A percentile compares a stretch with the other conserved stretches of the same genome.
Evolutionary conservation across 2,113 vertebrate species (phyloP).

Genomic region (Montifringilla adamsi): DNA sequence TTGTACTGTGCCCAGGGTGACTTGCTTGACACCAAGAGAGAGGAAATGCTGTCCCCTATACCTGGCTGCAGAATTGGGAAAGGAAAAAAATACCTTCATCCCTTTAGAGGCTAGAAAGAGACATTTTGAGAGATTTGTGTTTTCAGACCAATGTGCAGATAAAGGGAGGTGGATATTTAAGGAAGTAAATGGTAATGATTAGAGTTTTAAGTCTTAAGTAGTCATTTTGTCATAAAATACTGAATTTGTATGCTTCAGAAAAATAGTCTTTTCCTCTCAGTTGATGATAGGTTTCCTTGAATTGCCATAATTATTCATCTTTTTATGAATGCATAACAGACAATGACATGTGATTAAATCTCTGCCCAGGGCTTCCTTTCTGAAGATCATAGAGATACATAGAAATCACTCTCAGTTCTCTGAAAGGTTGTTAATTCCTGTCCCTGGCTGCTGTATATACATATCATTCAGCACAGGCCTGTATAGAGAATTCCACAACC

Average conservation of each 20-base stretch:
- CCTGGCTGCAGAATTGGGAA: not conserved
- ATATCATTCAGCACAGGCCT: not conserved
- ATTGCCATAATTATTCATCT: slow-evolving; percentile 64
- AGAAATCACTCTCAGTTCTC: not conserved
- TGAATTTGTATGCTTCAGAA: slow-evolving; percentile 57
- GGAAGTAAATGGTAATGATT: slow-evolving; percentile 73
- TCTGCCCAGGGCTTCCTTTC: slow-evolving; percentile 42
- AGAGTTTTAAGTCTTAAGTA: slow-evolving; percentile 62
- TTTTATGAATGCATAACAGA: slow-evolving; percentile 51
- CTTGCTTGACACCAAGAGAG: not conserved
- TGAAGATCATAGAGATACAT: slow-evolving; percentile 4
- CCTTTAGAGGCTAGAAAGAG: not conserved
- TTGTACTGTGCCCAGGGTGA: not conserved
- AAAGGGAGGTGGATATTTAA: slow-evolving; percentile 66
- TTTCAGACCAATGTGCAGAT: slow-evolving; percentile 60
- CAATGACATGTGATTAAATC: slow-evolving; percentile 59
- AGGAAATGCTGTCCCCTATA: not conserved
- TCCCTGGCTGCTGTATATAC: not conserved
- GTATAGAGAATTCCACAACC: not conserved
- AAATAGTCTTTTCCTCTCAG: slow-evolving; percentile 68
- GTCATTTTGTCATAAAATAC: slow-evolving; percentile 72
- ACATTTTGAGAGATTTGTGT: not conserved
- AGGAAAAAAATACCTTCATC: not conserved
- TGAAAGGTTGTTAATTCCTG: not conserved
- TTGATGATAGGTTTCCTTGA: slow-evolving; percentile 71